phyloP scores from a whole-genome alignment of 1,140 invertebrate species.

The Drepana arcuata region DNA sequence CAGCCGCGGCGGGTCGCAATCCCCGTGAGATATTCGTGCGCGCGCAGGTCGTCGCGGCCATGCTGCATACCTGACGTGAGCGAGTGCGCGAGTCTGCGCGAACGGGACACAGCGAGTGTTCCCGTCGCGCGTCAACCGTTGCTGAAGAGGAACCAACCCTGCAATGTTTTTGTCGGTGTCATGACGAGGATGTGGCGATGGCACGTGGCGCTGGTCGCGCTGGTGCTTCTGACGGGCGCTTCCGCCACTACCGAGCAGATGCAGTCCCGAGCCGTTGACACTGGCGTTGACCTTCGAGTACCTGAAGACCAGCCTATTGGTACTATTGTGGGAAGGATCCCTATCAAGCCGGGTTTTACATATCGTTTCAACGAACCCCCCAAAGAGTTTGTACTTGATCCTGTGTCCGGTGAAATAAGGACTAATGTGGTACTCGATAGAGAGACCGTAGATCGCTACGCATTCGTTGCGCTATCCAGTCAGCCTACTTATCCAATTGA shows the following conservation, averaged over 20 bases:
- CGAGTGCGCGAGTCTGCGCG: slow-evolving; percentile 56
- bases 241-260: slow-evolving; percentile 75
- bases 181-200: slow-evolving; percentile 64
- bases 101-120: slow-evolving; percentile 59
- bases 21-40: slow-evolving; percentile 67
- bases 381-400: slow-evolving; percentile 85
- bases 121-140: slow-evolving; percentile 35
- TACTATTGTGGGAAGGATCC: slow-evolving; percentile 87
- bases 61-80: slow-evolving; percentile 67
- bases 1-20: slow-evolving; percentile 54
- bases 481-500: slow-evolving; percentile 95
- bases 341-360: slow-evolving; percentile 88
- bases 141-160: slow-evolving; percentile 39
- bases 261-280: slow-evolving; percentile 90
- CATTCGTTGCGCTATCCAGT: slow-evolving; percentile 90
- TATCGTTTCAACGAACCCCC: slow-evolving; percentile 94
- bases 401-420: slow-evolving; percentile 85
- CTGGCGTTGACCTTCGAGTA: slow-evolving; percentile 87
- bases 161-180: slow-evolving; percentile 51
- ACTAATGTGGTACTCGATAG: slow-evolving; percentile 87
- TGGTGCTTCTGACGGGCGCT: slow-evolving; percentile 53
- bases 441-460: slow-evolving; percentile 87
- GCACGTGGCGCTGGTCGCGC: slow-evolving; percentile 63
- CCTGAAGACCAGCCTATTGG: slow-evolving; percentile 87
- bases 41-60: slow-evolving; percentile 63